Evolutionary conservation across 2,113 vertebrate species (phyloP), one percentile per base, ranked within the genome.

Genomic region (Prietella phreatophila): DNA sequence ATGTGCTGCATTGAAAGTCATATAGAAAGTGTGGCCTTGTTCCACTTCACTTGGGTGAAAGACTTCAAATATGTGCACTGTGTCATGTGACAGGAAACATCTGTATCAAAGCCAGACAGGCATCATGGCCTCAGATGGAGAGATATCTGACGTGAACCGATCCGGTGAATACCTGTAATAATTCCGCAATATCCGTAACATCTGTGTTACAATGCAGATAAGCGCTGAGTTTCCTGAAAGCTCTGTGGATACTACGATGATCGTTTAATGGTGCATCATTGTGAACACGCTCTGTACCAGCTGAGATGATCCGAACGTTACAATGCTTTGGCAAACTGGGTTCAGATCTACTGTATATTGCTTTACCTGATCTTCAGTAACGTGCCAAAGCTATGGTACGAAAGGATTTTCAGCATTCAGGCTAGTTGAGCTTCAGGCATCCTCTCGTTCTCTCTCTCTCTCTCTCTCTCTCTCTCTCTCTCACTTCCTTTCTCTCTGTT

Each of bases 11-110:
- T 20, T 67, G 63, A 36, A 71, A 36, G 30, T 36, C 33, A 36
- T 71, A 0, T 36, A 71, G 33, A 36, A 36, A 33, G 71, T 25
- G 20, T 25, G 39, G 71, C 71, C 9, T 75, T 10, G 39, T 75
- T 39, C 39, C 71, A 75, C 71, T 22, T 11, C 39, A 36, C 85
- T 36, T 86, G 58, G 47, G 50, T 50, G 79, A 61, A 60, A 73
- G 75, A 55, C 42, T 69, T 75, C 53, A 61, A 76, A 39, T 47
- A 71, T 75, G 7, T 84, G 79, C 82, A 42, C 67, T 58, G 69
- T 39, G 56, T 89, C 90, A 79, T 53, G 63, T 89, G 76, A 91
- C 84, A 90, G 85, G 85, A 92, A 92, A 83, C 81, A 83, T 89
- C 86, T 83, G 15, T 33, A 83, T 90, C 86, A 80, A 75, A 79